Evolutionary conservation across 2,888 invertebrate genomes (phyloP), one percentile per base, ranked within the genome.

Genomic region (Ochropacha duplaris): DNA sequence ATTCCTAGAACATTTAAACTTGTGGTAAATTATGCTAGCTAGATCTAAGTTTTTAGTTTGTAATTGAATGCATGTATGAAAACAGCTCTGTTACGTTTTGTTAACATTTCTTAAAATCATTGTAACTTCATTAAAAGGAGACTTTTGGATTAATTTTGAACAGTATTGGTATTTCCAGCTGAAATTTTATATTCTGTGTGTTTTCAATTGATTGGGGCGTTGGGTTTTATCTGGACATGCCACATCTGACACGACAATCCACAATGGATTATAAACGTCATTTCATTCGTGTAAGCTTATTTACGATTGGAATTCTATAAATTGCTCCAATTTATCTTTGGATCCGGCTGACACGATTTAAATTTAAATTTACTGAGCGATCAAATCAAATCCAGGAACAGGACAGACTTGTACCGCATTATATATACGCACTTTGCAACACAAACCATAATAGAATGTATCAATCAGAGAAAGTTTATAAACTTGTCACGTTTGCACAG

Each of bases 401-500:
- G 1, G 1, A 16, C 39, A n/a, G 5, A 16, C 9, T 2, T 44
- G 44, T 44, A 44, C 44, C 44, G 44, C 19, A 19, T 6, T 39
- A 11, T 4, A 39, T 14, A n/a, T 19, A 44, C 44, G 44, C 44
- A 44, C 39, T 39, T 6, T 39, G 12, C 36, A 36, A 36, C 36
- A 36, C 36, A 36, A 24, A 36, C 1, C 19, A 44, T 9, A 16
- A 3, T 6, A 44, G 2, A 49, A 57, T 4, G 52, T 50, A 54
- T 56, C 54, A 56, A 54, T 62, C 57, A 54, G 31, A 39, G 34
- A 44, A 44, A 44, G 60, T 60, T 68, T 59, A 59, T 57, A 36
- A 56, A 57, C 49, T 54, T 36, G 54, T 55, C 64, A 57, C 54
- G 59, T 62, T 54, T 58, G 58, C 65, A 60, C 58, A 62, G 59